These are phyloP conservation scores for Chelon labrosus DNA, from an alignment of 2,797 vertebrate genomes.

Conservation along the genomic window DNA sequence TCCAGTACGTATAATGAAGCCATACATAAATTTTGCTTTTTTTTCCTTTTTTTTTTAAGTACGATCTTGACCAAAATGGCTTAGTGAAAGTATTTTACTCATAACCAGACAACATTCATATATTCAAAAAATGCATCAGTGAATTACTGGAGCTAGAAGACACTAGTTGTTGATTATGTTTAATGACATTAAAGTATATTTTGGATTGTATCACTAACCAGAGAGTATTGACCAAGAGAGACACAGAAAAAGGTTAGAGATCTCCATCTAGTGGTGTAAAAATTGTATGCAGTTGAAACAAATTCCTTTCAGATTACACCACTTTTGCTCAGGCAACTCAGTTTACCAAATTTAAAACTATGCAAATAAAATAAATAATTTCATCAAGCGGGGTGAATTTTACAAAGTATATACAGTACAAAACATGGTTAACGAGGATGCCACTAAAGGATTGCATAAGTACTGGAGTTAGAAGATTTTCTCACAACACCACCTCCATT, in stretches of 20 bases:
- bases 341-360: background rate
- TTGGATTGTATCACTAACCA: background rate
- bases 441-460: too few relatives aligned
- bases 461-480: background rate
- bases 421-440: background rate
- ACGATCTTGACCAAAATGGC: background rate
- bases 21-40: constrained; percentile 1
- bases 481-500: background rate
- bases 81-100: background rate
- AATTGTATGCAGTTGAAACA: constrained; percentile 15
- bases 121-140: background rate
- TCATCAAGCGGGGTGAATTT: too few relatives aligned
- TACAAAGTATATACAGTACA: background rate
- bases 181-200: background rate
- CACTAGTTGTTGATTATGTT: background rate
- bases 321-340: background rate
- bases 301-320: background rate
- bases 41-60: background rate
- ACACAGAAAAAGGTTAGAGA: constrained; percentile 30
- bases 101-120: background rate
- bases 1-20: background rate
- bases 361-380: too few relatives aligned
- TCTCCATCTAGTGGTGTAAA: constrained; percentile 71
- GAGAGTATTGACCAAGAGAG: background rate
- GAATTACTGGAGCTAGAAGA: background rate